phyloP scores from a whole-genome alignment of 2,888 invertebrate species.

The Melanophora roralis region DNA sequence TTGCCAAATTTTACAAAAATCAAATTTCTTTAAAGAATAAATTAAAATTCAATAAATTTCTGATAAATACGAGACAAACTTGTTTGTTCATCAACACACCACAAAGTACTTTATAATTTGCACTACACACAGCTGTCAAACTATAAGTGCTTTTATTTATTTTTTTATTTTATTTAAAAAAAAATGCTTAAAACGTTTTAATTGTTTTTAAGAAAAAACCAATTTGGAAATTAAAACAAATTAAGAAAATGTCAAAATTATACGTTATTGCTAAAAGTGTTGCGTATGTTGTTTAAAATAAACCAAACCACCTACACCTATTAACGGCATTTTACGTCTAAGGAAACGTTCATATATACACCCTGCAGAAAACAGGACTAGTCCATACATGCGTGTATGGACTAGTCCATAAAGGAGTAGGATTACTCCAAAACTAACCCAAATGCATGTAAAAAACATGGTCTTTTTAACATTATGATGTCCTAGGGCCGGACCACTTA shows the following conservation, averaged over 20 bases:
- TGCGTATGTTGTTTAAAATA: background rate
- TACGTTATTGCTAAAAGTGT: background rate
- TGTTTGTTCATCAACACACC: background rate
- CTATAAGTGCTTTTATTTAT: background rate
- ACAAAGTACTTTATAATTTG: slow-evolving; percentile 9
- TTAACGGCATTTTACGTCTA: background rate
- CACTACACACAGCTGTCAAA: slow-evolving; percentile 13
- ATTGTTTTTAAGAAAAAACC: slow-evolving; percentile 18
- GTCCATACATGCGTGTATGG: no score
- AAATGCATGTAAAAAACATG: no score
- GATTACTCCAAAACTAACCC: no score
- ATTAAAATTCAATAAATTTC: slow-evolving; percentile 51
- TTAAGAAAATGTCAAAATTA: background rate
- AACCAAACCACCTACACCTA: slow-evolving; percentile 2
- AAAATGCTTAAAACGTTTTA: slow-evolving; percentile 39
- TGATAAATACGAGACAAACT: slow-evolving; percentile 18
- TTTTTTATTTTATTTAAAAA: background rate
- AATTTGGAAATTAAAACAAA: background rate
- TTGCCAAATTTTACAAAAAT: background rate
- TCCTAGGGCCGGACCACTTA: no score
- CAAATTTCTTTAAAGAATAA: background rate
- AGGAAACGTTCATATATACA: slow-evolving; percentile 5
- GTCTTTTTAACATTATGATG: no score
- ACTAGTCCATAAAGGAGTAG: no score
- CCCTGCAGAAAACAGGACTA: no score